Percentiles rank a stretch among this genome's conserved stretches.
phyloP scores from a whole-genome alignment of 92 coral and sea anemone genomes.

The Isaurus tuberculatus region DNA sequence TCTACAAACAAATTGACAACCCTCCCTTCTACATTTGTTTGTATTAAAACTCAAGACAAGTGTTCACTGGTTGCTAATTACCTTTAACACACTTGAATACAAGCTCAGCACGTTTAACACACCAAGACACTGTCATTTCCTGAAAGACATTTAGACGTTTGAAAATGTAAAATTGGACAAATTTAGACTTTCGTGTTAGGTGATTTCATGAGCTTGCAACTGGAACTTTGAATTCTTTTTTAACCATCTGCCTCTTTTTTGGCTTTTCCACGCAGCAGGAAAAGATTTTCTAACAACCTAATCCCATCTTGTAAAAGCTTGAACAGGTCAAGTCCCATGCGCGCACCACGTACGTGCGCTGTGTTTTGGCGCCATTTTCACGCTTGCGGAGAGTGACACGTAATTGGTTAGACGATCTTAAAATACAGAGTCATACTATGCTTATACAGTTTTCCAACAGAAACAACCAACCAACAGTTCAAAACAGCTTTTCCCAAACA shows the following conservation, averaged over 20 bases:
- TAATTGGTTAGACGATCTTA: too few relatives aligned
- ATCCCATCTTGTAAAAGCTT: not conserved
- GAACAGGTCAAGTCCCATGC: not conserved
- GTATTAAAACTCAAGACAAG: too few relatives aligned
- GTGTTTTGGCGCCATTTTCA: not conserved
- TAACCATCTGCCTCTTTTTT: not conserved
- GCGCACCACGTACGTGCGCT: not conserved
- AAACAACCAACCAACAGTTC: too few relatives aligned
- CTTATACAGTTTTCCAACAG: too few relatives aligned
- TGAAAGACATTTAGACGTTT: conserved; percentile 12
- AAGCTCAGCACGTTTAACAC: conserved; percentile 92
- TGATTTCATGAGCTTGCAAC: not conserved
- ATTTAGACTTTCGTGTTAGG: not conserved
- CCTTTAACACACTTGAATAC: conserved; percentile 96
- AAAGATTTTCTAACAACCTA: not conserved
- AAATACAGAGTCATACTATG: too few relatives aligned
- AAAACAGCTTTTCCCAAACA: too few relatives aligned
- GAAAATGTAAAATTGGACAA: not conserved
- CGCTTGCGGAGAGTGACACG: not conserved
- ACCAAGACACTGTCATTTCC: conserved; percentile 98
- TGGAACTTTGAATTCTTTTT: not conserved
- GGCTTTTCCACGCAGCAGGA: not conserved
- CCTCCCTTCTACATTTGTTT: too few relatives aligned
- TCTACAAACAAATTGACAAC: too few relatives aligned
- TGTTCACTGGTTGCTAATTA: not conserved